Base-by-base conservation (phyloP, 2,797 vertebrate species). In the Acrossocheilus wenchowensis region DNA sequence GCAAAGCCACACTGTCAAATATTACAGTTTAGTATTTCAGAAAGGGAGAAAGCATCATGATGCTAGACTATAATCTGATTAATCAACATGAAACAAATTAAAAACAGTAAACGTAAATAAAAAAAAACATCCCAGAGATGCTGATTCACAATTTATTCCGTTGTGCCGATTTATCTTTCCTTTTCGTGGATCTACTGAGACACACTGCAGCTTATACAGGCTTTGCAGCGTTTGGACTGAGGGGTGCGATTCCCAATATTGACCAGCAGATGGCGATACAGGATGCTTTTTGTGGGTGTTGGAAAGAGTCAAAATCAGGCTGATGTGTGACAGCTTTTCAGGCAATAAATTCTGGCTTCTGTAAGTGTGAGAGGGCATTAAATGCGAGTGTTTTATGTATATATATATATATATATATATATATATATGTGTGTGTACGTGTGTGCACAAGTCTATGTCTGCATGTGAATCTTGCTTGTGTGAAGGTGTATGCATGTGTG, bases 191-290 rank as follows among this genome's bases (percentile, higher is more conserved):
- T 77, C 41, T 69, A 72, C 81, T 64, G 66, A 30, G n/a, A 84
- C 75, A 84, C 75, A 82, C 75, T 52, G 30, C 81, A 84, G 66
- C 52, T 68, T 82, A 66, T 82, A 73, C 41, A 80, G 23, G 66
- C 23, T 50, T 62, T 48, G 21, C 50, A 66, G 71, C 21, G 72
- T 69, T 62, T 66, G 23, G 43, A 68, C 45, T 36, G 72, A 78
- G 43, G 78, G 50, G 72, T 86, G 88, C 86, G 87, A 57, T 89
- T 82, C 91, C 88, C 62, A 73, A 89, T 81, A 90, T 91, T 88
- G 86, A 91, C 93, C 95, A 94, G 89, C 90, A 95, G 95, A 92
- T 93, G 89, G 93, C 80, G 88, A 81, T 89, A 91, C 81, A 88
- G 83, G 81, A 86, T 34, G 62, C 52, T 90, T 90, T 84, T 83